Evolutionary conservation across 2,797 vertebrate species (phyloP), one percentile per base, ranked within the genome.

Genomic region (Pseudomugil tenellus): DNA sequence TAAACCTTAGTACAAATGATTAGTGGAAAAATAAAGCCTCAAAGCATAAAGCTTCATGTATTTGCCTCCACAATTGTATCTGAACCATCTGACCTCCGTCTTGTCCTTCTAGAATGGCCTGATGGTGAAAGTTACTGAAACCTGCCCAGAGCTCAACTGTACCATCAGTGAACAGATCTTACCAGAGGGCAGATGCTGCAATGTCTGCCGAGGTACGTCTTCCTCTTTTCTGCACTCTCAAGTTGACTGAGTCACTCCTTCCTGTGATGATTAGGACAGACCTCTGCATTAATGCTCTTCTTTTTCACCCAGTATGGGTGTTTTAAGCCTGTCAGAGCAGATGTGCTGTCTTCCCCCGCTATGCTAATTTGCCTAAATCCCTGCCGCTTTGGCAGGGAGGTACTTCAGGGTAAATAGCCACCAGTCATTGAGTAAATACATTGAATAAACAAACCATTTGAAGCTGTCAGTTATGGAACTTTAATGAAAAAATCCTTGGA

Each of bases 161-260:
- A 95, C 96, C 2, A 62, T 91, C 67, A 75, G 75, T 32, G 96
- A 98, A 16, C 96, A 95, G 6, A 88, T 98, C 72, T 77, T 98
- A 67, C 97, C 96, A 0, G 97, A 98, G 77, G 95, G 95, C 84
- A 93, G 95, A 43, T 99, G 97, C 76, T 99, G 97, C 89, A 95
- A 93, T 19, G 96, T 99, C 69, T 99, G 97, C 74, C 91, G 90
- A 96, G 97, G 97, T 98, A 90, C 86, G 94, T 58, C 46, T 58
- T 63, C 11, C 39, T 11, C 28, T 58, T 52, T 17, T 3, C 10
- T 17, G 21, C 46, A 34, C 39, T 72, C 16, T 48, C 32, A 12
- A 1, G 35, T 37, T 55, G 17, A 39, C 46, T 10, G 14, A 72
- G 58, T 77, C 66, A 6, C 13, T 59, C n/a, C 62, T 51, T 51